Evolutionary conservation across 2,113 vertebrate species (phyloP).

Genomic region (Mustela nigripes): DNA sequence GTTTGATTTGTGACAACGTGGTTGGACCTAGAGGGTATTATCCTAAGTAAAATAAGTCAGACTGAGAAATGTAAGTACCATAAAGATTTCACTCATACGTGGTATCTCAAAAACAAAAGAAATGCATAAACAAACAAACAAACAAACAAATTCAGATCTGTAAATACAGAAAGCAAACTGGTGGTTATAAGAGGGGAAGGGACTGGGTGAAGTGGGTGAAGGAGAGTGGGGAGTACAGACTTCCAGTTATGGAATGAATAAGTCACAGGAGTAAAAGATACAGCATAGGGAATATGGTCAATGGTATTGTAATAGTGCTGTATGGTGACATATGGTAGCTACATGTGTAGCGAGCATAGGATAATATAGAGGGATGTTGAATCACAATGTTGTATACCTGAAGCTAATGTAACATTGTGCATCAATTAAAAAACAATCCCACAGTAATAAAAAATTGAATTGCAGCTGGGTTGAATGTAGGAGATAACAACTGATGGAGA

Average conservation of each 20-base stretch:
- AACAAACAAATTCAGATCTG: background rate
- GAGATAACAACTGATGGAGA: background rate
- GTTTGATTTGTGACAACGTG: background rate
- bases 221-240: background rate
- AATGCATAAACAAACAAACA: background rate
- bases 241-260: background rate
- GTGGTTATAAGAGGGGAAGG: background rate
- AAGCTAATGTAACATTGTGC: background rate
- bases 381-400: background rate
- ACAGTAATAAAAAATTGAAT: background rate
- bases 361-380: background rate
- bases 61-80: background rate
- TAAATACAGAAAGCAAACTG: background rate
- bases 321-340: background rate
- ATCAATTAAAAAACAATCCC: background rate
- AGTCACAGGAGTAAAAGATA: background rate
- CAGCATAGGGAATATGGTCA: background rate
- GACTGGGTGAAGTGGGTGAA: background rate
- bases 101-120: background rate
- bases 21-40: background rate
- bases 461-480: background rate
- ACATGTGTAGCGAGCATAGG: background rate
- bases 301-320: background rate
- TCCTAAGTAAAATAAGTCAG: background rate
- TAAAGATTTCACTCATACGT: background rate